phyloP scores from a whole-genome alignment of 2,888 invertebrate genomes.

The Electrophaes corylata region DNA sequence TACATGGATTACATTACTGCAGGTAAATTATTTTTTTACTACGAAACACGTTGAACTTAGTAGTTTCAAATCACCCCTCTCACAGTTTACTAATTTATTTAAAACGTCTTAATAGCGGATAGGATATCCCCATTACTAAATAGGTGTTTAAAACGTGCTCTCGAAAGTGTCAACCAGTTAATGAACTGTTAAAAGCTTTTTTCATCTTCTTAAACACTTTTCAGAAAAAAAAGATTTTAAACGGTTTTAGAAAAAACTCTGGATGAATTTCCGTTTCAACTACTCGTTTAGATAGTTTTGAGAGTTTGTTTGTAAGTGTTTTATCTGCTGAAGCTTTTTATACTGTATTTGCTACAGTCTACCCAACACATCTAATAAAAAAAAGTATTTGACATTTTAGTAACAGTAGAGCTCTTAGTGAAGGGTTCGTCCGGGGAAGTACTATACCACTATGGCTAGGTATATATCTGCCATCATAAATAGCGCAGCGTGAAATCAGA shows the following conservation, averaged over 20 bases:
- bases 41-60: too few relatives aligned
- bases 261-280: constrained; percentile 27
- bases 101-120: constrained; percentile 4
- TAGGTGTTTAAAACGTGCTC: constrained; percentile 16
- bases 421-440: too few relatives aligned
- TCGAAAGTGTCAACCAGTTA: constrained; percentile 33
- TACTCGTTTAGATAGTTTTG: not conserved
- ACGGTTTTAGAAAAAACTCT: constrained; percentile 13
- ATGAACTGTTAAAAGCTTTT: constrained; percentile 41
- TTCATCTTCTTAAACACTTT: constrained; percentile 26
- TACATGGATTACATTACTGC: too few relatives aligned
- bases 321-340: not conserved
- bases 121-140: constrained; percentile 15
- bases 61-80: not conserved
- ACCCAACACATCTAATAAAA: too few relatives aligned
- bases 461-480: too few relatives aligned
- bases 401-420: too few relatives aligned
- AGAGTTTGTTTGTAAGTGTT: constrained; percentile 3
- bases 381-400: too few relatives aligned
- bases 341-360: not conserved
- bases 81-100: constrained; percentile 11
- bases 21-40: too few relatives aligned
- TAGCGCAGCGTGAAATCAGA: too few relatives aligned
- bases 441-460: too few relatives aligned
- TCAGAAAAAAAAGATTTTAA: constrained; percentile 13